Base-by-base conservation (phyloP, 2,888 invertebrate genomes). In the Acrobasis consociella region DNA sequence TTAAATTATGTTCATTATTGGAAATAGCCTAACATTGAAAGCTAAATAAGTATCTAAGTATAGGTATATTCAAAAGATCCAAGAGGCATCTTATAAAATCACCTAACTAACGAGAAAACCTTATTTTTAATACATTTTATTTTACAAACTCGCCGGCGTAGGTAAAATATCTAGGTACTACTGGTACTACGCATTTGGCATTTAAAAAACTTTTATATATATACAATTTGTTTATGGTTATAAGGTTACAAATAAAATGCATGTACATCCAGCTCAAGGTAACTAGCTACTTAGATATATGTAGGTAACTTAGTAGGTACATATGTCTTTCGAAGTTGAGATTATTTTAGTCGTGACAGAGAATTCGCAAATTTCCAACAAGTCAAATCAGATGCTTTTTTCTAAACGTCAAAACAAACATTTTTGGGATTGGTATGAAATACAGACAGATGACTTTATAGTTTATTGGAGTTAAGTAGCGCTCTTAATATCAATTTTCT, bases 71-170 rank as follows among this genome's bases (percentile, higher is more conserved):
- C 17, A 42, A 61, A 31, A 52, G 37, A 61, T 52, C 51, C 51
- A n/a, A 60, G 38, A 50, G 60, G 60, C 50, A 17, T 60, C 17
- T 60, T 56, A 49, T 49, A 62, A 62, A 55, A 53, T 62, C 15
- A 38, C 53, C 62, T 62, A 62, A 31, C 37, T 55, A 55, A 52
- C 42, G 58, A 56, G 62, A 62, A 58, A 63, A 50, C 38, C 59
- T 49, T 49, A 59, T 59, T 37, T 58, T 49, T 22, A 58, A 68
- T 75, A 75, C 76, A 76, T 9, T 37, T 65, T 68, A 64, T 50
- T 69, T 70, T 76, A 72, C 69, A 76, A 75, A 75, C 72, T 71
- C 46, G 46, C 46, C 46, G 46, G 10, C n/a, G 46, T 46, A 46
- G n/a, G n/a, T 46, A 10, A 2, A 46, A 0, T 31, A 0, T 5